Evolutionary conservation across 2,797 vertebrate species (phyloP), one percentile per base, ranked within the genome.

Genomic region (Trichosurus vulpecula): DNA sequence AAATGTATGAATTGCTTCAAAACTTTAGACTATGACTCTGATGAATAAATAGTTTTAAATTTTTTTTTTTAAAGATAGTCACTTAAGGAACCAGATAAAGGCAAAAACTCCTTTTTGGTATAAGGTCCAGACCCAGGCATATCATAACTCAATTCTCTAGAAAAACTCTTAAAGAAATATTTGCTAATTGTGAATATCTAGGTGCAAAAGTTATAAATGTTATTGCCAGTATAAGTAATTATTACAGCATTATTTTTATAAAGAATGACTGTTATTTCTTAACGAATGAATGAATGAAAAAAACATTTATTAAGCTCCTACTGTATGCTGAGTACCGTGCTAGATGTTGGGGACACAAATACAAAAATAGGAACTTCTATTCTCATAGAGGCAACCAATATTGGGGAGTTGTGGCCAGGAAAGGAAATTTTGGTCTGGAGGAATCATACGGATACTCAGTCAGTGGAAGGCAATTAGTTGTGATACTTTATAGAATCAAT

Each of bases 1-100:
- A 87, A 92, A 5, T 94, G 53, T 90, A 52, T 95, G 93, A 81
- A 94, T 92, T 92, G 95, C 52, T 92, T 30, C 27, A 91, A 94
- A 96, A 91, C 91, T 41, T 95, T 95, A 93, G 54, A 61, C 57
- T 90, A 55, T 94, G 90, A 92, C 90, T 97, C 93, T 61, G 29
- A 56, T 94, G 53, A 6, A 31, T 51, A 29, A 55, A n/a, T 90
- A 3, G 56, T 0, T 66, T 8, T n/a, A 29, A 94, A 19, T 54
- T 0, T 52, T 5, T 53, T 1, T 47, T 81, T 81, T 87, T 87
- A 66, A 35, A 51, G 22, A 47, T 87, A 51, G 74, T 51, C 74
- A 87, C 74, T 87, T 51, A 87, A 47, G 74, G 74, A 81, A 47
- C 22, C 41, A 41, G 74, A 81, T 47, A 81, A 47, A 81, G 41